Evolutionary conservation across 53 echinoderm and acorn worm genomes (phyloP).

Genomic region (Holothuria scabra): DNA sequence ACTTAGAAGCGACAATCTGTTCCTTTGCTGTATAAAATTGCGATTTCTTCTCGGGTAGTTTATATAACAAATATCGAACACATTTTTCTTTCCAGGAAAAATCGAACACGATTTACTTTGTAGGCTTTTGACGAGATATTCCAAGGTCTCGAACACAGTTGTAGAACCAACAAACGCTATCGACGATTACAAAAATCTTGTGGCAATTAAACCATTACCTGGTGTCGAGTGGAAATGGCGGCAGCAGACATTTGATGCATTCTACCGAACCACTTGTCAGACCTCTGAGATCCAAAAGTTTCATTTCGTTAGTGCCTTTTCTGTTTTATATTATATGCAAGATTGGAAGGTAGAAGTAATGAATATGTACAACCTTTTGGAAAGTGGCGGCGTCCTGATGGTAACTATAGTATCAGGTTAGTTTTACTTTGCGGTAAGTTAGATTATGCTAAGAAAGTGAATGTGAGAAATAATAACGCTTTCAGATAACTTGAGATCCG

Average conservation of each 20-base stretch:
- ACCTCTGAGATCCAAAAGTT: constrained; percentile 37
- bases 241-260: constrained; percentile 60
- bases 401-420: too few relatives aligned
- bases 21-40: too few relatives aligned
- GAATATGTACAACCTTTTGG: too few relatives aligned
- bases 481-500: too few relatives aligned
- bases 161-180: constrained; percentile 64
- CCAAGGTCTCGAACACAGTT: constrained; percentile 64
- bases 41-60: too few relatives aligned
- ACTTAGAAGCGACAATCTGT: too few relatives aligned
- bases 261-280: neutral
- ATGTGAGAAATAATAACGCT: too few relatives aligned
- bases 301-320: constrained; percentile 77
- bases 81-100: constrained; percentile 38
- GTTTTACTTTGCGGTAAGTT: too few relatives aligned
- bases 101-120: constrained; percentile 57
- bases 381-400: too few relatives aligned
- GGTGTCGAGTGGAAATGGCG: constrained; percentile 61
- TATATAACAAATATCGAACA: too few relatives aligned
- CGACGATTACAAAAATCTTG: constrained; percentile 54
- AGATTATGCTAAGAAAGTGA: too few relatives aligned
- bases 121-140: constrained; percentile 55
- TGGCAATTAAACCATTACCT: neutral
- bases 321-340: constrained; percentile 71
- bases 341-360: constrained; percentile 3